These are phyloP conservation scores for Tinea semifulvella DNA, from an alignment of 2,888 invertebrate genomes.

Conservation along the genomic window DNA sequence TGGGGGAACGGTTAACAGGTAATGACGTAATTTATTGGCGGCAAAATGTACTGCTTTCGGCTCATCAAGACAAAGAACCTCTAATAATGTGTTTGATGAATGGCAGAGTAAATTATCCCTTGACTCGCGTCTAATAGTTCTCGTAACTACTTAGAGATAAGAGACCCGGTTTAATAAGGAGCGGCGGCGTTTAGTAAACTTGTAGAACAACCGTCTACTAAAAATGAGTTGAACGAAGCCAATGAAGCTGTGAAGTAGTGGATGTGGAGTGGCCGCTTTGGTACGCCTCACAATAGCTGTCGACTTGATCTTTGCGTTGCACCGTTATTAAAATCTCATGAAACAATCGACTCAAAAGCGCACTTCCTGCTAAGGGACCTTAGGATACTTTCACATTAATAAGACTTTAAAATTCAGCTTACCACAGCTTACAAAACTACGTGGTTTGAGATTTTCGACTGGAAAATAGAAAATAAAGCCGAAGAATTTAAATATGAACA, in stretches of 20 bases:
- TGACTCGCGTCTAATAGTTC: not conserved
- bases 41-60: slow-evolving; percentile 29
- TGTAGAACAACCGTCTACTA: not conserved
- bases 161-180: too few species aligned
- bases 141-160: not conserved
- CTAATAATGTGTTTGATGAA: slow-evolving; percentile 12
- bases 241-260: slow-evolving; percentile 9
- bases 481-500: not conserved
- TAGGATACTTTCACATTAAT: slow-evolving; percentile 37
- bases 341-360: slow-evolving; percentile 64
- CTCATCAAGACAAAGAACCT: slow-evolving; percentile 15
- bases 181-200: not conserved
- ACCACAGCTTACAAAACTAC: slow-evolving; percentile 3
- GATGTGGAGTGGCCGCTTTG: slow-evolving; percentile 36
- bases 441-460: not conserved
- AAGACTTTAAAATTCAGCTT: slow-evolving; percentile 7
- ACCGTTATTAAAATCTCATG: slow-evolving; percentile 67
- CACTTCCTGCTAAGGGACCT: slow-evolving; percentile 43
- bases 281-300: slow-evolving; percentile 58
- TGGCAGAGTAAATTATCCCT: slow-evolving; percentile 8
- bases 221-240: slow-evolving; percentile 10
- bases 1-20: slow-evolving; percentile 44
- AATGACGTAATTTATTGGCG: slow-evolving; percentile 58
- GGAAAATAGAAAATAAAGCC: not conserved
- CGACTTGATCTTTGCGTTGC: slow-evolving; percentile 60